phyloP scores from a whole-genome alignment of 2,797 vertebrate species.

The Sylvilagus floridanus region DNA sequence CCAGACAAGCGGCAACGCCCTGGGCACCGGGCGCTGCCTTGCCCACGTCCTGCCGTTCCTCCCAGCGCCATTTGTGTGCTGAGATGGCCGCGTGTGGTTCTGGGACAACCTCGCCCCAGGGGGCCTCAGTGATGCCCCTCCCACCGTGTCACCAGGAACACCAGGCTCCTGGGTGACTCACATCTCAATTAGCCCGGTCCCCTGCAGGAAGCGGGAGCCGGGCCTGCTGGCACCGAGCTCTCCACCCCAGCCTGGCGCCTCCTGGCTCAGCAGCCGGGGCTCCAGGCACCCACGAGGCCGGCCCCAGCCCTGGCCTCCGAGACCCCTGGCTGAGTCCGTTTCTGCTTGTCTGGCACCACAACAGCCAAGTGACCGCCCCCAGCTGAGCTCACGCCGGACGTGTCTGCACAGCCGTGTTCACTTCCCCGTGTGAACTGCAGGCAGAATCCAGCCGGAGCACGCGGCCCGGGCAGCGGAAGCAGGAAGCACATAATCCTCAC shows the following conservation, averaged over 20 bases:
- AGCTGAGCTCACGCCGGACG: too few relatives aligned
- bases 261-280: too few relatives aligned
- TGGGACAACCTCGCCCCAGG: not conserved
- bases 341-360: fast-evolving
- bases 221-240: not conserved
- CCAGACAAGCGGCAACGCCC: not conserved
- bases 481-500: not conserved
- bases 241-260: not conserved
- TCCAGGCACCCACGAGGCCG: not conserved
- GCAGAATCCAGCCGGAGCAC: not conserved
- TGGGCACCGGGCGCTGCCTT: not conserved
- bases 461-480: fast-evolving
- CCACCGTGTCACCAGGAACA: too few relatives aligned
- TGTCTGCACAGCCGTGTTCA: fast-evolving
- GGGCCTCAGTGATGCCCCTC: too few relatives aligned
- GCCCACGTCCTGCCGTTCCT: fast-evolving
- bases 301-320: fast-evolving
- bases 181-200: too few relatives aligned
- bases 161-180: not conserved
- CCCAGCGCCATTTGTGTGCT: fast-evolving
- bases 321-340: fast-evolving
- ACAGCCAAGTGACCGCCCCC: not conserved
- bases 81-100: fast-evolving
- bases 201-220: not conserved
- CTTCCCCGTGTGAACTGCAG: not conserved